phyloP scores from a whole-genome alignment of 1,140 invertebrate genomes.

The Drosophila ficusphila region DNA sequence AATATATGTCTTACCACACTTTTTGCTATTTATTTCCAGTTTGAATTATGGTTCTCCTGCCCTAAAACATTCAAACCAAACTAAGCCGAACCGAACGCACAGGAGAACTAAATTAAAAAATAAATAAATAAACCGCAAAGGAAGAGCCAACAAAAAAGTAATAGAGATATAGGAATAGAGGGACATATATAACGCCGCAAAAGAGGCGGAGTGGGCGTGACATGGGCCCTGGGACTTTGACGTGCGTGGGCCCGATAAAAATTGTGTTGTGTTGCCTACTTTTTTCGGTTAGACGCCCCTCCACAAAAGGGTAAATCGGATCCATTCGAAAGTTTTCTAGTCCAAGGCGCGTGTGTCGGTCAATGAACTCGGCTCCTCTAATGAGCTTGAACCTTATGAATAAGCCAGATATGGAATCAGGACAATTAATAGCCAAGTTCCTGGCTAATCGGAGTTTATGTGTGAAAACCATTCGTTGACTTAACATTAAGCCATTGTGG shows the following conservation, averaged over 20 bases:
- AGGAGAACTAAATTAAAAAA: conserved; percentile 66
- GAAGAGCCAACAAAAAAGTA: conserved; percentile 41
- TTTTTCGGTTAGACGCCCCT: conserved; percentile 35
- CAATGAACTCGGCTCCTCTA: conserved; percentile 46
- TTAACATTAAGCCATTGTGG: conserved; percentile 13
- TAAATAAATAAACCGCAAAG: conserved; percentile 43
- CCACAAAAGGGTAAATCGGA: conserved; percentile 53
- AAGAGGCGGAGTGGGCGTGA: conserved; percentile 17
- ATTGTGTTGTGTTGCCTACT: conserved; percentile 54
- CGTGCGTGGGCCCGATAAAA: conserved; percentile 69
- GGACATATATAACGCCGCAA: conserved; percentile 29
- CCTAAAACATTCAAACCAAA: conserved; percentile 10
- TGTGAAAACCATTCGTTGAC: conserved; percentile 64
- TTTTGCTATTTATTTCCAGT: conserved; percentile 65
- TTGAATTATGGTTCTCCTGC: conserved; percentile 67
- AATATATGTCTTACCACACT: conserved; percentile 40
- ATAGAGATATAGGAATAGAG: conserved; percentile 41
- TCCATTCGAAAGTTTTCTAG: conserved; percentile 35
- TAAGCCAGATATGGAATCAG: conserved; percentile 18
- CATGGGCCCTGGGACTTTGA: conserved; percentile 42
- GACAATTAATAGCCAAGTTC: conserved; percentile 24
- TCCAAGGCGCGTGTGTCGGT: conserved; percentile 46
- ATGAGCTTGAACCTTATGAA: conserved; percentile 60
- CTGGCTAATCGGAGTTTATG: conserved; percentile 53
- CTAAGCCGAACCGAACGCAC: conserved; percentile 19